These are phyloP conservation scores for Ptilodon capucinus DNA, from an alignment of 2,888 invertebrate genomes.

Conservation along the genomic window DNA sequence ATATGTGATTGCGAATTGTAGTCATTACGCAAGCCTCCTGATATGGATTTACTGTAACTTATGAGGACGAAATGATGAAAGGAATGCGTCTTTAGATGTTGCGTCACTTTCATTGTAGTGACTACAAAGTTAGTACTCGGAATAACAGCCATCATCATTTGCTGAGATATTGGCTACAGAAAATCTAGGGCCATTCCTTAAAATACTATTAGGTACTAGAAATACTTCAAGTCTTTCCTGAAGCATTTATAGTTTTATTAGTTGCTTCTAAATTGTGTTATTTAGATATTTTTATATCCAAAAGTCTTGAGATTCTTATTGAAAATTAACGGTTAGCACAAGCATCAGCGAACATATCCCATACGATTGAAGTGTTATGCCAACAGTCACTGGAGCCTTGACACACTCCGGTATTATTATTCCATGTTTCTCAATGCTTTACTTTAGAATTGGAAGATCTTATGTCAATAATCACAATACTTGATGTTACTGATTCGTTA, in stretches of 20 bases:
- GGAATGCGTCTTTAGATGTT: not conserved
- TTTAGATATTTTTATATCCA: not conserved
- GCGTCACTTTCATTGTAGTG: too few relatives aligned
- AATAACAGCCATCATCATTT: too few relatives aligned
- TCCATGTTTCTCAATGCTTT: slow-evolving; percentile 44
- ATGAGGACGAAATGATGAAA: slow-evolving; percentile 4
- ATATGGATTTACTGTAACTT: slow-evolving; percentile 30
- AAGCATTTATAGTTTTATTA: too few relatives aligned
- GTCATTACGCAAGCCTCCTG: slow-evolving; percentile 40
- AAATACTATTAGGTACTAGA: too few relatives aligned
- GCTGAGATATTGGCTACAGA: too few relatives aligned
- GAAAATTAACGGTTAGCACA: slow-evolving; percentile 8
- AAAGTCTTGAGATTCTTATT: not conserved
- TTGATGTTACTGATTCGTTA: slow-evolving; percentile 50
- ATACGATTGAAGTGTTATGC: slow-evolving; percentile 53
- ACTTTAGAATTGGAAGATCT: slow-evolving; percentile 50
- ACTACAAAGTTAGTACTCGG: too few relatives aligned
- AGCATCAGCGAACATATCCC: slow-evolving; percentile 30
- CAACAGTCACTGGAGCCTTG: slow-evolving; percentile 71
- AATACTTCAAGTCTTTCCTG: too few relatives aligned
- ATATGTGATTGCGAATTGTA: slow-evolving; percentile 47
- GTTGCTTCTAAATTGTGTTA: too few relatives aligned
- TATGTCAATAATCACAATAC: slow-evolving; percentile 49
- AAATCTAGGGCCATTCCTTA: too few relatives aligned
- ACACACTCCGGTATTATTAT: slow-evolving; percentile 45